Evolutionary conservation across 2,113 vertebrate species (phyloP).

Genomic region (Spermophilus dauricus): DNA sequence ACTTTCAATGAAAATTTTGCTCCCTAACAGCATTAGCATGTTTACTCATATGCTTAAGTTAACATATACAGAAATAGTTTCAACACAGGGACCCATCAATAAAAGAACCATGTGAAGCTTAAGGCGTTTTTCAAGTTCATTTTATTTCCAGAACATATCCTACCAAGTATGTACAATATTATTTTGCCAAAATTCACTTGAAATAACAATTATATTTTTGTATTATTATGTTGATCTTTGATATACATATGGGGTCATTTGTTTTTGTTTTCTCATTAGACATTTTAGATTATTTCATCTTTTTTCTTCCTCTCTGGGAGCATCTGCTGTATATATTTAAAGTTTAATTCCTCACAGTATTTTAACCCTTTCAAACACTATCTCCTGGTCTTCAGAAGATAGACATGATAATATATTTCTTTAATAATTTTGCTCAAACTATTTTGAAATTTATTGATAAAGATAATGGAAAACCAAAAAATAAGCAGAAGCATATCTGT

Average conservation of each 20-base stretch:
- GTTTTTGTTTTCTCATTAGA: constrained; percentile 23
- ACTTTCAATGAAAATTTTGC: background rate
- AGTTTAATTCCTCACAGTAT: background rate
- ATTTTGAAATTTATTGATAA: constrained; percentile 42
- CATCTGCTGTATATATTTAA: background rate
- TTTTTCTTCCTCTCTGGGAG: background rate
- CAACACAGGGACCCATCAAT: background rate
- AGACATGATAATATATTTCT: background rate
- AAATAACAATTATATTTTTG: constrained; percentile 51
- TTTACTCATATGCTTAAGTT: background rate
- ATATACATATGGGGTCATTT: background rate
- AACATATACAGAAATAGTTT: background rate
- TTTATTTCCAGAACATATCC: background rate
- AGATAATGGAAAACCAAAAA: background rate
- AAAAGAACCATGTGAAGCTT: background rate
- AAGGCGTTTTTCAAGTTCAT: background rate
- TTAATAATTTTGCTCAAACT: constrained; percentile 14
- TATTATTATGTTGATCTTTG: background rate
- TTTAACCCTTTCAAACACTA: constrained; percentile 13
- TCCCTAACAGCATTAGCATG: background rate
- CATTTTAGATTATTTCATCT: constrained; percentile 1
- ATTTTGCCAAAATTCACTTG: background rate
- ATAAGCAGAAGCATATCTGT: background rate
- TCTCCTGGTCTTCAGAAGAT: background rate
- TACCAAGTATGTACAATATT: background rate